Evolutionary conservation across 1,140 invertebrate species (phyloP).

Genomic region (Dryas iulia): DNA sequence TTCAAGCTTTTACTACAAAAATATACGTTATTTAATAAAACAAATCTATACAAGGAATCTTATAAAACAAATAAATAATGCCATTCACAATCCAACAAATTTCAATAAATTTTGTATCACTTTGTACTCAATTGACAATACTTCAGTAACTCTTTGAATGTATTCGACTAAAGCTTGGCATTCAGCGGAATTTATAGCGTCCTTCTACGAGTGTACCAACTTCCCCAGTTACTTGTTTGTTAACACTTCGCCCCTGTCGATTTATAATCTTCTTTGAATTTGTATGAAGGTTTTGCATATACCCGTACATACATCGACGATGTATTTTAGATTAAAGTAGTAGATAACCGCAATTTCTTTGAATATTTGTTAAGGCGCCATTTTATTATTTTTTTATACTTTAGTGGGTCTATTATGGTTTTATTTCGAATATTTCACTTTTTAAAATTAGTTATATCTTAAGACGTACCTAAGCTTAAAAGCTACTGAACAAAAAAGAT

Average conservation of each 20-base stretch:
- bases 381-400: too few species aligned
- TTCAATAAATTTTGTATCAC: slow-evolving; percentile 29
- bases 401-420: too few species aligned
- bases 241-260: slow-evolving; percentile 25
- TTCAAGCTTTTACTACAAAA: too few species aligned
- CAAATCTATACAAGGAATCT: neutral
- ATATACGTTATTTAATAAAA: neutral
- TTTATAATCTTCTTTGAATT: slow-evolving; percentile 28
- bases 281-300: slow-evolving; percentile 15
- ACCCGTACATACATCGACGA: too few species aligned
- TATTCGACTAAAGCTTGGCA: slow-evolving; percentile 31
- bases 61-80: neutral
- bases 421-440: too few species aligned
- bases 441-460: too few species aligned
- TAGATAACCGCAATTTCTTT: too few species aligned
- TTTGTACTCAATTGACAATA: slow-evolving; percentile 36
- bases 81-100: slow-evolving; percentile 6
- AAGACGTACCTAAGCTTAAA: too few species aligned
- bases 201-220: slow-evolving; percentile 30
- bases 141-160: slow-evolving; percentile 36
- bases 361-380: too few species aligned
- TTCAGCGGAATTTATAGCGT: slow-evolving; percentile 45
- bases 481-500: too few species aligned
- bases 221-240: slow-evolving; percentile 36
- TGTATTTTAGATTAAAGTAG: too few species aligned